Percentiles rank a stretch among this genome's conserved stretches.
Conservation (phyloP, 2,888 invertebrate species). For the Apotomis turbidana region DNA sequence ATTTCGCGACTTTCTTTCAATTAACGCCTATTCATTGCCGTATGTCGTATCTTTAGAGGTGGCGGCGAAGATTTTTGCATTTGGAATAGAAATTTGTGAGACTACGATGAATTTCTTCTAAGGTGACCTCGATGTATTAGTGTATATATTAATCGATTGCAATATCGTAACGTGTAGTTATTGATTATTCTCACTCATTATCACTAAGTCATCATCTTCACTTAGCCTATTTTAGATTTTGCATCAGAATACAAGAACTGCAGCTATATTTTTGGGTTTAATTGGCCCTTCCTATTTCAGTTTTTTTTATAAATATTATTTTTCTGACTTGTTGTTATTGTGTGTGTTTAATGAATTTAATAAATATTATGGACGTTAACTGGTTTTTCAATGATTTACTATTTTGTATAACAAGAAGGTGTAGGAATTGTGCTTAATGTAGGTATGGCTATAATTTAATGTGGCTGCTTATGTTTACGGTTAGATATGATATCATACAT, state of each 20-base stretch:
- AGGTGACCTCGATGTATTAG: not conserved
- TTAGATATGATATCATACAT: too few species aligned
- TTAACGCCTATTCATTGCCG: not conserved
- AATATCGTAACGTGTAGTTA: not conserved
- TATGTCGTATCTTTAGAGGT: not conserved
- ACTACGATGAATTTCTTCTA: not conserved
- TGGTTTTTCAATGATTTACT: not conserved
- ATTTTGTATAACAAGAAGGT: not conserved
- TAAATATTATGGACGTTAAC: slow-evolving; percentile 1
- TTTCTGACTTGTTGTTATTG: slow-evolving; percentile 14
- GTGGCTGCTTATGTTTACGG: too few species aligned
- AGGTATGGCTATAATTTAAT: too few species aligned
- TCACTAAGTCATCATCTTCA: not conserved
- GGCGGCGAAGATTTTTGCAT: not conserved
- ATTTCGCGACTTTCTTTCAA: not conserved
- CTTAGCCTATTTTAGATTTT: not conserved
- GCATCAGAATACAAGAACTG: not conserved
- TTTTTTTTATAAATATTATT: slow-evolving; percentile 9
- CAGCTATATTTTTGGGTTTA: not conserved
- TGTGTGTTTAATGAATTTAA: slow-evolving; percentile 19
- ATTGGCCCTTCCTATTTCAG: not conserved
- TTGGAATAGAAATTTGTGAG: not conserved
- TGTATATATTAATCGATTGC: not conserved
- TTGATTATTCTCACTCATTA: not conserved
- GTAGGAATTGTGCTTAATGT: too few species aligned